Base-by-base conservation (phyloP, 2,797 vertebrate genomes). In the Botia kubotai region DNA sequence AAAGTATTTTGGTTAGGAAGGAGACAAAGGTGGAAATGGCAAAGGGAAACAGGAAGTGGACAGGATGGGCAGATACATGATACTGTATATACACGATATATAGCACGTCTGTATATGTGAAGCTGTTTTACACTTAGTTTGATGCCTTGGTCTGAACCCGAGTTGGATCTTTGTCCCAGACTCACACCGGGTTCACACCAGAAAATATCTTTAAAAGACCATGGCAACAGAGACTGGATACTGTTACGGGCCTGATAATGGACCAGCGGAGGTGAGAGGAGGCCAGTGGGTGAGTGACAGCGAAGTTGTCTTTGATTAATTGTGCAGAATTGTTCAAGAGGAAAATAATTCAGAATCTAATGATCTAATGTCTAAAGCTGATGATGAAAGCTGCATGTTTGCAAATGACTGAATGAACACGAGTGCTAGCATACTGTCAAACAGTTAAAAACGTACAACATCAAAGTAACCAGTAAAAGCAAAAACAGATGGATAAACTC, bases 1-100 rank as follows among this genome's bases (percentile, higher is more conserved):
- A 93, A 93, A 94, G 92, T 89, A 94, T 89, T 92, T 83, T 85
- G 85, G 93, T 94, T 91, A 96, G 86, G 90, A 86, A 87, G 88
- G 91, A 92, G 86, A 89, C 83, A 89, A 74, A 75, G 33, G 80
- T 86, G 72, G 68, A 82, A 83, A 79, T 89, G 74, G 86, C 84
- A 73, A 90, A 70, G 89, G 82, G 89, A 85, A 82, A 86, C 82
- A 80, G 65, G 77, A 68, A 58, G 72, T 84, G 80, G 73, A 89
- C 77, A 86, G 87, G 14, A 57, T 84, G 66, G 26, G 84, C 77
- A 90, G 87, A 91, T 79, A 79, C 77, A 77, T 58, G 6, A 84
- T 90, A 92, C 85, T 89, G 92, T 90, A 93, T 92, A 93, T 91
- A 88, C 14, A 57, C 87, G 84, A 77, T 92, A 92, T 91, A 93